phyloP scores from a whole-genome alignment of 2,113 vertebrate genomes.

The Prunella fulvescens region DNA sequence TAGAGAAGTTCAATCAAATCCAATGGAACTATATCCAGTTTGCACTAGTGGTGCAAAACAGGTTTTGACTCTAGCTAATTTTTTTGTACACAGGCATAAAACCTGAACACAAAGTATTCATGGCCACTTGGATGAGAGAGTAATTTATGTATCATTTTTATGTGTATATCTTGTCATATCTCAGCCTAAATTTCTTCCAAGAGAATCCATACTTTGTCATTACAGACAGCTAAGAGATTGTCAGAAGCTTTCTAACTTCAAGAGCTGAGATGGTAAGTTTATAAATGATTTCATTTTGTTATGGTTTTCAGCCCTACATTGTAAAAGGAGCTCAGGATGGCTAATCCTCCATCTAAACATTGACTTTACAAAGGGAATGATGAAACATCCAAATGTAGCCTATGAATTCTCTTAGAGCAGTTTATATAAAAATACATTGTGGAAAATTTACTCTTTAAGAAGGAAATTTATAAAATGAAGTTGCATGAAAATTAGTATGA shows the following conservation, averaged over 20 bases:
- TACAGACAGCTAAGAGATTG: background rate
- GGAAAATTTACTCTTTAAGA: background rate
- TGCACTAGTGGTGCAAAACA: background rate
- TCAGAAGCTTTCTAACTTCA: background rate
- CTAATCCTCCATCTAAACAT: background rate
- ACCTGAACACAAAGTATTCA: background rate
- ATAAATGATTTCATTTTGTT: background rate
- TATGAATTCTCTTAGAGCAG: background rate
- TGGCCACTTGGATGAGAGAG: background rate
- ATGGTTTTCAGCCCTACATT: background rate
- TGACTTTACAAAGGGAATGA: background rate
- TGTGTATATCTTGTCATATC: background rate
- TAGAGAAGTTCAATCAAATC: background rate
- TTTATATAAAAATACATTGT: background rate
- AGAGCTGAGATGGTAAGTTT: background rate
- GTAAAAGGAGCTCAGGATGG: background rate
- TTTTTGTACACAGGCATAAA: background rate
- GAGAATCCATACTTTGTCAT: background rate
- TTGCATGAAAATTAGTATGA: background rate
- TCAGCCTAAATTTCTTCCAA: background rate
- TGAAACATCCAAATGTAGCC: background rate
- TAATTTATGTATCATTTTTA: background rate
- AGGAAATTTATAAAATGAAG: background rate
- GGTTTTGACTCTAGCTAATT: background rate
- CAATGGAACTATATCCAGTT: background rate